These are phyloP conservation scores for Corythornis leucogaster DNA, from an alignment of 2,797 vertebrate species.

Conservation along the genomic window DNA sequence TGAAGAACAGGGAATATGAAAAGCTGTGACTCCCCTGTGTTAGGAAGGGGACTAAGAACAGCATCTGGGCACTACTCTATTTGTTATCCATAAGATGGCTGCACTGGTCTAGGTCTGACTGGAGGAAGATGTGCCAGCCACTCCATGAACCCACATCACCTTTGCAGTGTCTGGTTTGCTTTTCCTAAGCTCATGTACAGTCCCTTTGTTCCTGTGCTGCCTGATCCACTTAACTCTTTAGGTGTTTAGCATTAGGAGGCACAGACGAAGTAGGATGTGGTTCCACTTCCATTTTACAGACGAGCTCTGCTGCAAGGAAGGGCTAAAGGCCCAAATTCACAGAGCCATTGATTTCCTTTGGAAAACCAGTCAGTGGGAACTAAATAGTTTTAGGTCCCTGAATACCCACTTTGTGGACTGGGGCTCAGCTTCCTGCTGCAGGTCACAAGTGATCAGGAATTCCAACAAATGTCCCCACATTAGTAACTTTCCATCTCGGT, in stretches of 20 bases:
- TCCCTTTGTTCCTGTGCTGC: not conserved
- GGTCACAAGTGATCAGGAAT: not conserved
- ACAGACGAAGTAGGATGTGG: not conserved
- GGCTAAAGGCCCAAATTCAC: not conserved
- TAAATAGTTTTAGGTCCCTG: conserved; percentile 20
- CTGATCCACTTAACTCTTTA: not conserved
- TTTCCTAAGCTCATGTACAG: not conserved
- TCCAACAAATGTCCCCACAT: not conserved
- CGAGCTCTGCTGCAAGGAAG: not conserved
- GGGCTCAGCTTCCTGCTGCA: not conserved
- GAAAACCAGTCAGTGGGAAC: conserved; percentile 39
- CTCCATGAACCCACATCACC: not conserved
- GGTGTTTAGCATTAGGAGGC: not conserved
- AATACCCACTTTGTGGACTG: not conserved
- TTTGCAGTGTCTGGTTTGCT: not conserved
- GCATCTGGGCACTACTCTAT: not conserved
- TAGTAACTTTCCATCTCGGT: not conserved
- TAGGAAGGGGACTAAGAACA: not conserved
- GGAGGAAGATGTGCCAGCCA: not conserved
- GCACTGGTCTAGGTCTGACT: not conserved
- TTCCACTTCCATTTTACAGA: not conserved
- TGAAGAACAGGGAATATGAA: not conserved
- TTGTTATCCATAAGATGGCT: not conserved
- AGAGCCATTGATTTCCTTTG: conserved; percentile 27
- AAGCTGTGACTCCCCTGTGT: not conserved